Conservation (phyloP, 1,140 invertebrate genomes). For the Drosophila sechellia region DNA sequence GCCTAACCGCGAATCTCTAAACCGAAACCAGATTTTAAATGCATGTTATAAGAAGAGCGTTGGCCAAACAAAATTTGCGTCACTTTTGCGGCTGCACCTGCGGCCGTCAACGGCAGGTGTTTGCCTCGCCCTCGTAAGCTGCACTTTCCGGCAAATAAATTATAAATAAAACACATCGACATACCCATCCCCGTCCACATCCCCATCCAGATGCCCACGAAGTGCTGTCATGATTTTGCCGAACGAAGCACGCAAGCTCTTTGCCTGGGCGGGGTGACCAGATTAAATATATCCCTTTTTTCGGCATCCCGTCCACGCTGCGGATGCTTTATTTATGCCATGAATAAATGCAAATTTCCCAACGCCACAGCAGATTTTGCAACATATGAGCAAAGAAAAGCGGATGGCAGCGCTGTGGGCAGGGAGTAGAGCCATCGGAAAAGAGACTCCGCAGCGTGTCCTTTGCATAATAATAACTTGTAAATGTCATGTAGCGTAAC, state of each 20-base stretch:
- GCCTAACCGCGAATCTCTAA: slow-evolving; percentile 31
- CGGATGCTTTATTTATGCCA: slow-evolving; percentile 75
- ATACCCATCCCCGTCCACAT: slow-evolving; percentile 10
- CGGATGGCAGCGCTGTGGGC: too few relatives aligned
- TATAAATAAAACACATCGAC: slow-evolving; percentile 54
- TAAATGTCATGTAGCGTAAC: slow-evolving; percentile 75
- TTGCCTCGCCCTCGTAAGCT: slow-evolving; percentile 6
- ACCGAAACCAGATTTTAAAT: slow-evolving; percentile 62
- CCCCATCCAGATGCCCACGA: neutral
- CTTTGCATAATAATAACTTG: slow-evolving; percentile 82
- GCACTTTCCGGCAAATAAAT: slow-evolving; percentile 51
- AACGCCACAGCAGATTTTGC: slow-evolving; percentile 75
- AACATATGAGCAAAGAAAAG: slow-evolving; percentile 50
- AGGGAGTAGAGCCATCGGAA: neutral
- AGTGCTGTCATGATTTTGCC: slow-evolving; percentile 36
- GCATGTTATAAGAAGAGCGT: slow-evolving; percentile 44
- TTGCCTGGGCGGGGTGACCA: slow-evolving; percentile 12
- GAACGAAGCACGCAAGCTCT: neutral
- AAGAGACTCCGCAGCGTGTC: slow-evolving; percentile 68
- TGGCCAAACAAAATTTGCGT: slow-evolving; percentile 52
- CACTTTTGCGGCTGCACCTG: slow-evolving; percentile 49
- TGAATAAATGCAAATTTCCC: slow-evolving; percentile 80
- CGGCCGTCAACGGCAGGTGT: slow-evolving; percentile 42
- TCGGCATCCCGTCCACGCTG: slow-evolving; percentile 9
- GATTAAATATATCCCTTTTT: slow-evolving; percentile 46